Evolutionary conservation across 2,888 invertebrate species (phyloP).

Genomic region (Hypercompe scribonia): DNA sequence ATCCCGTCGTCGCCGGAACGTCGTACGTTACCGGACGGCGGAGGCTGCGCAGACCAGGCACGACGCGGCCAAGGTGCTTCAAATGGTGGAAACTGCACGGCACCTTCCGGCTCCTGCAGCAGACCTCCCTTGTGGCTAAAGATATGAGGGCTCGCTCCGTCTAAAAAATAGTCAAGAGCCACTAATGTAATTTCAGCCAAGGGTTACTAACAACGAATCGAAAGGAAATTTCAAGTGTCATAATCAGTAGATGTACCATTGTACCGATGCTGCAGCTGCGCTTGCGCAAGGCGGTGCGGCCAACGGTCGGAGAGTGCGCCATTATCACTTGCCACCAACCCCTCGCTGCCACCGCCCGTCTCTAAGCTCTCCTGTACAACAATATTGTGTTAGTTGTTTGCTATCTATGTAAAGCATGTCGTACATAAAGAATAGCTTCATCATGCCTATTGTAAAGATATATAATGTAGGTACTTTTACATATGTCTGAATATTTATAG

Average conservation of each 20-base stretch:
- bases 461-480: background rate
- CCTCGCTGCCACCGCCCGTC: slow-evolving; percentile 24
- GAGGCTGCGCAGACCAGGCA: slow-evolving; percentile 57
- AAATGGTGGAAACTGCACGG: slow-evolving; percentile 59
- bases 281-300: slow-evolving; percentile 80
- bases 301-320: slow-evolving; percentile 61
- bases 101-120: slow-evolving; percentile 78
- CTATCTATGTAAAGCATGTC: background rate
- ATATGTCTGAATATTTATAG: background rate
- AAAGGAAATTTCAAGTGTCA: background rate
- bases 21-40: slow-evolving; percentile 41
- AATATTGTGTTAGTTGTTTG: background rate
- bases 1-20: slow-evolving; percentile 12
- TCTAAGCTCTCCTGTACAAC: slow-evolving; percentile 44
- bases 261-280: slow-evolving; percentile 71
- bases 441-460: background rate
- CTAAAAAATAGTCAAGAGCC: slow-evolving; percentile 3
- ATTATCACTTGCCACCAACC: slow-evolving; percentile 33
- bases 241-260: slow-evolving; percentile 46
- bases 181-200: background rate
- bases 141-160: slow-evolving; percentile 84
- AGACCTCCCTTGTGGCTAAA: slow-evolving; percentile 91
- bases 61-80: slow-evolving; percentile 67
- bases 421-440: background rate
- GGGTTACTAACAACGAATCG: background rate